Conservation (phyloP, 2,113 vertebrate species). For the Lepidothrix coronata region DNA sequence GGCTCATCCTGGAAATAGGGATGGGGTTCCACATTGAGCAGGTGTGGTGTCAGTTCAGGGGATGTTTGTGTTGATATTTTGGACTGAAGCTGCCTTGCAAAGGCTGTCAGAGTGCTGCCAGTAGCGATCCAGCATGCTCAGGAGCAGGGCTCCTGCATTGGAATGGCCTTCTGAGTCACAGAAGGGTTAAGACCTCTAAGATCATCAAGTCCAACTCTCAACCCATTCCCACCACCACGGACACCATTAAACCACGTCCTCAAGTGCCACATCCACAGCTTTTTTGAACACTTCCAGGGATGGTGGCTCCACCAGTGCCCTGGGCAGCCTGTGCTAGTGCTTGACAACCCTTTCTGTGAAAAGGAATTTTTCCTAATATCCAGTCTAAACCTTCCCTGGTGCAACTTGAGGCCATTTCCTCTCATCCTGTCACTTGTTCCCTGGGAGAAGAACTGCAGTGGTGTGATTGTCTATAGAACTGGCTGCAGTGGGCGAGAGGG, state of each 20-base stretch:
- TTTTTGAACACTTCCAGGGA: neutral
- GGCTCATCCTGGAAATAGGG: neutral
- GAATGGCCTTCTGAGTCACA: neutral
- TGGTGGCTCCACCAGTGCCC: neutral
- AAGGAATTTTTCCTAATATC: neutral
- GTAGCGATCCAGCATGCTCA: fast-evolving
- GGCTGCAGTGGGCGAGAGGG: neutral
- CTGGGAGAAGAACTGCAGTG: neutral
- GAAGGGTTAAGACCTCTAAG: neutral
- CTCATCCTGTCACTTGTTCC: neutral
- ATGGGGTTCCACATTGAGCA: fast-evolving
- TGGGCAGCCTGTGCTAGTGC: neutral
- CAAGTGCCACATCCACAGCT: neutral
- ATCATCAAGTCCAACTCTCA: neutral
- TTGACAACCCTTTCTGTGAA: neutral
- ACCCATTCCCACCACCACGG: neutral
- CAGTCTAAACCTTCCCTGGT: neutral
- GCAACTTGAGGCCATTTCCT: neutral
- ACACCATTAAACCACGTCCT: neutral
- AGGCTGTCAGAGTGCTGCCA: neutral
- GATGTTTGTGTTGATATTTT: neutral
- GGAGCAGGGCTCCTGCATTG: neutral
- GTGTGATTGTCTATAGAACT: fast-evolving
- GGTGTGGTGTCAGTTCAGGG: neutral
- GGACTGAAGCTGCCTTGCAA: neutral